Evolutionary conservation across 2,113 vertebrate genomes (phyloP).

Genomic region (Anolis sagrei): DNA sequence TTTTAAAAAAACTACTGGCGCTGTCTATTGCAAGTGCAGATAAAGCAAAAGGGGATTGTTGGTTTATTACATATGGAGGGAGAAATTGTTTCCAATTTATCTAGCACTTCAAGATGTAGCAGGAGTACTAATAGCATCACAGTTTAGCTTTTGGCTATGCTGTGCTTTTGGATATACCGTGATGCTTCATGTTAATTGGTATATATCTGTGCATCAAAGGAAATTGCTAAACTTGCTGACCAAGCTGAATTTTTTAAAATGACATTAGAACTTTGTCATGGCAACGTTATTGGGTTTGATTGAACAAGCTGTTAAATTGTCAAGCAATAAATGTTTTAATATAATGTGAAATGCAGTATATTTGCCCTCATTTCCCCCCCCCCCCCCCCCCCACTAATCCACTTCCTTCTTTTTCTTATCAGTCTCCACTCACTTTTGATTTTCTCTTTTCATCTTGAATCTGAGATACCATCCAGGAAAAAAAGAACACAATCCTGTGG

Average conservation of each 20-base stretch:
- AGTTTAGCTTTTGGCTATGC: conserved; percentile 13
- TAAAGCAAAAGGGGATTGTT: neutral
- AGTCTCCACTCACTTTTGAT: neutral
- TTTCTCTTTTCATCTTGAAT: neutral
- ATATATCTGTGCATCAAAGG: neutral
- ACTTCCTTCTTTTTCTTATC: neutral
- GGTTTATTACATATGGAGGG: neutral
- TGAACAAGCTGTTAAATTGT: neutral
- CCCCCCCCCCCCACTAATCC: neutral
- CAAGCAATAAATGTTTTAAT: conserved; percentile 2
- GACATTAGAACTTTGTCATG: neutral
- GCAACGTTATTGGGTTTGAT: conserved; percentile 5
- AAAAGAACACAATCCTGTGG: neutral
- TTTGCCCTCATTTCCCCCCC: neutral
- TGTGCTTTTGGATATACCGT: conserved; percentile 14
- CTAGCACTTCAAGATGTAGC: neutral
- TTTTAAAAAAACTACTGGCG: neutral
- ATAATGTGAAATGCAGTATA: neutral
- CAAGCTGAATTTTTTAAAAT: neutral
- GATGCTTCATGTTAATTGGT: conserved; percentile 5
- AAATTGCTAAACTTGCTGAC: conserved; percentile 10
- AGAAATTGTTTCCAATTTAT: conserved; percentile 14
- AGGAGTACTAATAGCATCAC: conserved; percentile 5
- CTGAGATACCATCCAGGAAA: neutral
- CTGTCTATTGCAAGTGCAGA: neutral